Conservation (phyloP, 2,797 vertebrate species). For the Novumbra hubbsi region DNA sequence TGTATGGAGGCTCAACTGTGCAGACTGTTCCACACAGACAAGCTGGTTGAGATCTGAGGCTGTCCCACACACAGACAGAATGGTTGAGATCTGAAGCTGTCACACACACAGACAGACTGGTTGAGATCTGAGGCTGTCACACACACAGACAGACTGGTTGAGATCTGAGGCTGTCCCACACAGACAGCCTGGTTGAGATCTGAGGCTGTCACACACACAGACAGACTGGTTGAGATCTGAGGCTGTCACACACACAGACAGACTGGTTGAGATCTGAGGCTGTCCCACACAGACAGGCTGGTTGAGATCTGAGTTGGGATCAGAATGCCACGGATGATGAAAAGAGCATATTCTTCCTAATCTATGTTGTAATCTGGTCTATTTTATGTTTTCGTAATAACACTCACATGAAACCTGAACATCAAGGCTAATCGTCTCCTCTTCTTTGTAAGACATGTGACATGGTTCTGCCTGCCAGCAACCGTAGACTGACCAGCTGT, state of each 20-base stretch:
- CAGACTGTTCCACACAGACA: background rate
- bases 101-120: too few relatives aligned
- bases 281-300: background rate
- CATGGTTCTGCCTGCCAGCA: slow-evolving; percentile 5
- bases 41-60: background rate
- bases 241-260: too few relatives aligned
- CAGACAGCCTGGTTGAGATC: background rate
- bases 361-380: slow-evolving; percentile 14
- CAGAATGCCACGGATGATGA: background rate
- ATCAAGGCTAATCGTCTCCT: slow-evolving; percentile 5
- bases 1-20: too few relatives aligned
- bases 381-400: slow-evolving; percentile 5
- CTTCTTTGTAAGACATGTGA: slow-evolving; percentile 10
- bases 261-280: background rate
- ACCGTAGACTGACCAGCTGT: slow-evolving; percentile 37
- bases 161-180: background rate
- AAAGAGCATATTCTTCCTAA: slow-evolving; percentile 19
- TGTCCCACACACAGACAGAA: background rate
- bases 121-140: background rate
- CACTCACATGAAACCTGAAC: slow-evolving; percentile 6
- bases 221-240: background rate
- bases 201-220: background rate
- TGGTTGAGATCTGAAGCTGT: background rate
- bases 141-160: background rate
- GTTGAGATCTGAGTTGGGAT: background rate